phyloP scores from a whole-genome alignment of 2,888 invertebrate species.

The Geophilus truncorum region DNA sequence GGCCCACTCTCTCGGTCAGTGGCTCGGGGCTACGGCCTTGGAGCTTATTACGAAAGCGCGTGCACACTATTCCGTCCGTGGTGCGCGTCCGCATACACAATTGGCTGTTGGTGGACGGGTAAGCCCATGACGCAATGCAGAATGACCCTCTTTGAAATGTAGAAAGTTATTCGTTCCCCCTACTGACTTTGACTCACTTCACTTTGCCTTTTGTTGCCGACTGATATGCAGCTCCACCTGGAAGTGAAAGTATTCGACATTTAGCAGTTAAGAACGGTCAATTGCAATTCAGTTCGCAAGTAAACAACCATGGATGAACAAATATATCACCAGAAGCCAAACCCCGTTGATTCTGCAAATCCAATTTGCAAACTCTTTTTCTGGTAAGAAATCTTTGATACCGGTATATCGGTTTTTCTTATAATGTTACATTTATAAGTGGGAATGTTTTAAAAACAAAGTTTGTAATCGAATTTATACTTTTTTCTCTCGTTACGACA shows the following conservation, averaged over 20 bases:
- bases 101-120: conserved; percentile 21
- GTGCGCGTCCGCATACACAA: conserved; percentile 10
- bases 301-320: neutral
- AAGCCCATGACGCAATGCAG: neutral
- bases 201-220: conserved; percentile 3
- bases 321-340: neutral
- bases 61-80: conserved; percentile 20
- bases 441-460: no score
- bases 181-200: conserved; percentile 31
- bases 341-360: conserved; percentile 29
- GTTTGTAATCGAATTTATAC: no score
- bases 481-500: no score
- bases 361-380: conserved; percentile 27
- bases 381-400: conserved; percentile 29
- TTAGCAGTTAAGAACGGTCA: neutral
- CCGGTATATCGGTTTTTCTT: no score
- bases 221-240: conserved; percentile 7
- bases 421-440: no score
- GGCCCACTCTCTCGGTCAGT: conserved; percentile 27
- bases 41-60: neutral
- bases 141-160: conserved; percentile 27
- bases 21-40: conserved; percentile 30
- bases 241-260: neutral
- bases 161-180: conserved; percentile 12
- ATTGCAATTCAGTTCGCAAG: neutral